A percentile compares a stretch with the other conserved stretches of the same genome.
Conservation (phyloP, 35 echinoderm and acorn worm species). For the Diadema setosum region DNA sequence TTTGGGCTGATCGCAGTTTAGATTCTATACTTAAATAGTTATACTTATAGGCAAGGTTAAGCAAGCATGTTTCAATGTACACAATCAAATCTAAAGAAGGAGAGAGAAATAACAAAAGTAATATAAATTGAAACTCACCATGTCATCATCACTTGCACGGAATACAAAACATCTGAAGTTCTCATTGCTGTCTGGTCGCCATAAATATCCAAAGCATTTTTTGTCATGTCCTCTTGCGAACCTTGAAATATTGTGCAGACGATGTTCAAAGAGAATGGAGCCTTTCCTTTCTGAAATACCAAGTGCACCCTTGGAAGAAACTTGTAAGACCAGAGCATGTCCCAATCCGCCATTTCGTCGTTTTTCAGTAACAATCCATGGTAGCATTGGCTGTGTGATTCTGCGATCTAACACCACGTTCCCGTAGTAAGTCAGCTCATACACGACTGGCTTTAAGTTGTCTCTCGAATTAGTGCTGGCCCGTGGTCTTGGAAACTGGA, state of each 20-base stretch:
- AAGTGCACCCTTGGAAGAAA: slow-evolving; percentile 66
- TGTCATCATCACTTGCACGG: slow-evolving; percentile 11
- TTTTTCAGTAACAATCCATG: slow-evolving; percentile 78
- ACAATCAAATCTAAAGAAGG: too few relatives aligned
- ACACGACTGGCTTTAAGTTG: neutral
- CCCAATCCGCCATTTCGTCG: slow-evolving; percentile 2
- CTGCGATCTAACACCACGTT: slow-evolving; percentile 57
- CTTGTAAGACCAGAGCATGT: slow-evolving; percentile 55
- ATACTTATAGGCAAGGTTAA: neutral
- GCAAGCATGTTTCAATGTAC: neutral
- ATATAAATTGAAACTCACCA: slow-evolving; percentile 2
- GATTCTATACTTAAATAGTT: neutral
- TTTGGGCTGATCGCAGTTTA: too few relatives aligned
- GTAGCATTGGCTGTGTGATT: slow-evolving; percentile 81
- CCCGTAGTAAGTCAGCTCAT: slow-evolving; percentile 49
- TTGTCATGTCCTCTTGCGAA: slow-evolving; percentile 60
- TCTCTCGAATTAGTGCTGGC: neutral
- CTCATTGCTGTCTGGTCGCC: slow-evolving; percentile 56
- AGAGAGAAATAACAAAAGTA: too few relatives aligned
- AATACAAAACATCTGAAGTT: slow-evolving; percentile 59
- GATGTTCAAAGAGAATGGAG: slow-evolving; percentile 71
- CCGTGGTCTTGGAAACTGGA: neutral
- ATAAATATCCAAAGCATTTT: slow-evolving; percentile 68
- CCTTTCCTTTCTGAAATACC: slow-evolving; percentile 80
- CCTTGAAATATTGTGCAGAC: slow-evolving; percentile 63